Evolutionary conservation across 2,888 invertebrate genomes (phyloP).

Genomic region (Drosophila colorata): DNA sequence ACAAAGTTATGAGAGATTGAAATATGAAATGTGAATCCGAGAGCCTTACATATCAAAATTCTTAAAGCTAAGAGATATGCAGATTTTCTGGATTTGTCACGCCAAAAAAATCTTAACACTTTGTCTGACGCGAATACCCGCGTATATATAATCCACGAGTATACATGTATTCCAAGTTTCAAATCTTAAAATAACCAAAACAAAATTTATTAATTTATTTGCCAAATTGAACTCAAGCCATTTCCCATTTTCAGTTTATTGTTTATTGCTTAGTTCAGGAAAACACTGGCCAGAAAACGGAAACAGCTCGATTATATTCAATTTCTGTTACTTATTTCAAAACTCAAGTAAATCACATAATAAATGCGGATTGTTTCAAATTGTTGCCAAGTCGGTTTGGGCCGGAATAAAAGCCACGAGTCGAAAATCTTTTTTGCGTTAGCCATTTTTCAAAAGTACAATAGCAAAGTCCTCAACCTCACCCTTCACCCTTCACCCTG

Average conservation of each 20-base stretch:
- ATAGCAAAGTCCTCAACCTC: constrained; percentile 10
- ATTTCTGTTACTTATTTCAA: constrained; percentile 30
- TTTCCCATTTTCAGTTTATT: constrained; percentile 4
- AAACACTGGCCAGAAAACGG: constrained; percentile 1
- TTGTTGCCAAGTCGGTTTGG: constrained; percentile 17
- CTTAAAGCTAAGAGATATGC: no score
- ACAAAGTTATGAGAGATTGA: no score
- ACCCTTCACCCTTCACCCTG: not conserved
- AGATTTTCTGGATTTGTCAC: no score
- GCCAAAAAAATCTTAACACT: no score
- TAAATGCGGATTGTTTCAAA: constrained; percentile 13
- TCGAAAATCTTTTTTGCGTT: constrained; percentile 10
- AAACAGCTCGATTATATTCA: constrained; percentile 20
- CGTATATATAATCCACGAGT: no score
- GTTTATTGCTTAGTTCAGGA: constrained; percentile 3
- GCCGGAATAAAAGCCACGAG: constrained; percentile 16
- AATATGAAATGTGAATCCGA: no score
- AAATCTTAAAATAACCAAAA: not conserved
- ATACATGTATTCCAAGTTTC: no score
- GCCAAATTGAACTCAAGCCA: not conserved
- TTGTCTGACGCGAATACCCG: no score
- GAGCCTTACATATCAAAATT: no score
- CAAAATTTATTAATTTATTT: not conserved
- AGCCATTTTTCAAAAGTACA: constrained; percentile 24
- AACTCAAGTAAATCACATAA: constrained; percentile 29